Evolutionary conservation across 2,797 vertebrate genomes (phyloP).

Genomic region (Rhinogobio ventralis): DNA sequence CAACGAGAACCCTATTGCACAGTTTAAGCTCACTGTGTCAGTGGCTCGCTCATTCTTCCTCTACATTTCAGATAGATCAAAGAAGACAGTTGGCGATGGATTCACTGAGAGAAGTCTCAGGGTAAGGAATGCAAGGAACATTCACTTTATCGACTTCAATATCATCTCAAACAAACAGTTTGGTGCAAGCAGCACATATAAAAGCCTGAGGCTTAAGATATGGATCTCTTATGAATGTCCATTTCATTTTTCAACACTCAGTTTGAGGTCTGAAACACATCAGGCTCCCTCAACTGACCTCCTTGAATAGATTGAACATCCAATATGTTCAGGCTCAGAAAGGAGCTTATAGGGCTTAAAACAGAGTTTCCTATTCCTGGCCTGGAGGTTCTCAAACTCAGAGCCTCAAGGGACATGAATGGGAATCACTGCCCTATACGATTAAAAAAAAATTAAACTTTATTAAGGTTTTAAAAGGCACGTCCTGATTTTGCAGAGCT

Average conservation of each 20-base stretch:
- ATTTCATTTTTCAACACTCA: constrained; percentile 4
- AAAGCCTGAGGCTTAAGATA: constrained; percentile 20
- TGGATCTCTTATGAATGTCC: constrained; percentile 1
- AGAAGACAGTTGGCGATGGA: constrained; percentile 11
- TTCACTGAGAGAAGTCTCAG: not conserved
- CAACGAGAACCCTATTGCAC: constrained; percentile 9
- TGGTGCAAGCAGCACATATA: not conserved
- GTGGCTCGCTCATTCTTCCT: not conserved
- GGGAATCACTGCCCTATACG: not conserved
- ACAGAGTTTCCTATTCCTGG: not conserved
- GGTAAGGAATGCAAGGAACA: not conserved
- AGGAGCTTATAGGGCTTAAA: not conserved
- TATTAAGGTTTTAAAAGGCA: not conserved
- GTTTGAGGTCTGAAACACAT: constrained; percentile 19
- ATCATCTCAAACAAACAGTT: constrained; percentile 36
- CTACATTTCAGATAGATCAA: constrained; percentile 32
- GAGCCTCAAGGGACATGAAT: not conserved
- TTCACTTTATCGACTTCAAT: constrained; percentile 6
- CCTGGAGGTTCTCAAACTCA: not conserved
- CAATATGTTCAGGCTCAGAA: not conserved
- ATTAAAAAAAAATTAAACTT: not conserved
- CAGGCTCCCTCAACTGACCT: not conserved
- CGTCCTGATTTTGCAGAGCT: not conserved
- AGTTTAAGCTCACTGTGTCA: not conserved
- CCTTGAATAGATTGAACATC: not conserved